Evolutionary conservation across 1,140 invertebrate species (phyloP), one percentile per base, ranked within the genome.

Genomic region (Thaumetopoea pityocampa): DNA sequence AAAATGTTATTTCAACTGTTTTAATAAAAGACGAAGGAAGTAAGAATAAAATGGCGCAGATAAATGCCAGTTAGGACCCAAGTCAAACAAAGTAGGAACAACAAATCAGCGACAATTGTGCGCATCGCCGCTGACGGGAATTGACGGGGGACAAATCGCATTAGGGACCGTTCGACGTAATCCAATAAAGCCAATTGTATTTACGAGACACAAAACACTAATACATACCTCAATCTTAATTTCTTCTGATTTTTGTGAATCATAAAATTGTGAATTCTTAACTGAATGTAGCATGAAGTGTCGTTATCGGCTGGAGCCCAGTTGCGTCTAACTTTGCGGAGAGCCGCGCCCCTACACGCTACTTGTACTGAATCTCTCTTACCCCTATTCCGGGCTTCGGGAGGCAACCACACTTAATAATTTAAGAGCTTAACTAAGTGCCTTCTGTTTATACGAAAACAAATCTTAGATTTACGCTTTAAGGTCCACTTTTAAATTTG

Each of bases 361-460:
- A 79, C 79, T 82, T 80, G 73, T 81, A 85, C 82, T 79, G 80
- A 81, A 82, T 83, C 79, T 82, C 76, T n/a, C n/a, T n/a, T 81
- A 82, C 79, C 80, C 82, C 77, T 81, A 84, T 85, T 76, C 82
- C 71, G 68, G 71, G 78, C 76, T 67, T 77, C 67, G 70, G 80
- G 74, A 77, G 73, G 77, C 67, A 55, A 67, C 28, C 41, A 42
- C 19, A 20, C 19, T 4, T 23, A 6, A 18, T n/a, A 9, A 19
- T 32, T 16, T 32, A 17, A 9, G 28, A 16, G 8, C 14, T 24
- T 30, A 32, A 1, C 6, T n/a, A 14, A 23, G 5, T 33, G 4
- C 4, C 3, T 9, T 6, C 11, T 4, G 9, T 5, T 29, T 40
- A 32, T 14, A 11, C 1, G 60, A 61, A 51, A 15, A 50, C 6